Base-by-base conservation (phyloP, 2,888 invertebrate species). In the Argyra leucocephala region DNA sequence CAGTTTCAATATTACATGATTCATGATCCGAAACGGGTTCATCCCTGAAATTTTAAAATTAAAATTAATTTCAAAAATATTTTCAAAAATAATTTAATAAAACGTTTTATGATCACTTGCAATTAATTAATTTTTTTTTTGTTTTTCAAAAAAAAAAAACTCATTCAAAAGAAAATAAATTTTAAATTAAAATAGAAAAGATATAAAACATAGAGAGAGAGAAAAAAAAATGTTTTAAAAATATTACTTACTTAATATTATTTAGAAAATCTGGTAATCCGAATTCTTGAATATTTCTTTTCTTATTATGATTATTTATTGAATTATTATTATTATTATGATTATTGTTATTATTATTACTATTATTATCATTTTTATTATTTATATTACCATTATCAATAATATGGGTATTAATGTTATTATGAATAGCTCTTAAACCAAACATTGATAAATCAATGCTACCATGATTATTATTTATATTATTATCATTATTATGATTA, bases 1-100 rank as follows among this genome's bases (percentile, higher is more conserved):
- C 48, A 48, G 48, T 48, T 48, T 48, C n/a, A 48, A 48, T 48
- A 48, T 48, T 48, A 48, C 48, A 64, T 37, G 64, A 62, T 21
- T 66, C 66, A 21, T 61, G 61, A n/a, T 61, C 61, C 24, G 61
- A 61, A 61, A 31, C 24, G n/a, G 66, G 66, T 57, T 66, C 66
- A 26, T 65, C 66, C 61, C 66, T 66, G 57, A 36, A 66, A 66
- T 36, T 48, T 12, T 15, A 21, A 57, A 57, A 22, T 21, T 21
- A 58, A 58, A 58, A 22, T 12, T 58, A 5, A 22, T 36, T 21
- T 48, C 18, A 21, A 24, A 61, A 63, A 63, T 12, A 18, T 18
- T 63, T 24, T n/a, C 23, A 57, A 15, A 31, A 58, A 65, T 15
- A 26, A 63, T 4, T 57, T 65, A 63, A 48, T 18, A 18, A 7